phyloP scores from a whole-genome alignment of 1,140 invertebrate genomes.

The Alviniconcha marisindica region DNA sequence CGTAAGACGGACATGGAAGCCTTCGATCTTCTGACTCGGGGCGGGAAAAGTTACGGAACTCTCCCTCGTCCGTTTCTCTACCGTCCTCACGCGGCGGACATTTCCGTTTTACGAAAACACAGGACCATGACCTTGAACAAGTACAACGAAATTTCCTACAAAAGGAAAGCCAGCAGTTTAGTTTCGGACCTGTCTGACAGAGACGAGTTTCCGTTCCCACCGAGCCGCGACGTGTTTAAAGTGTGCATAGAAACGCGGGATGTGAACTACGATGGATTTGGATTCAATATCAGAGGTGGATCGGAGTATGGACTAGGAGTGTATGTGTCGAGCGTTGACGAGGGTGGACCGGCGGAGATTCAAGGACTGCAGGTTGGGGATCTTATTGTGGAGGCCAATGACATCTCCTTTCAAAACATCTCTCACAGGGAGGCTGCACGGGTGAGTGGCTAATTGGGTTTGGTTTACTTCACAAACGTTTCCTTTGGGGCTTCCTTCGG shows the following conservation, averaged over 20 bases:
- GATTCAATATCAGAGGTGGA: constrained; percentile 71
- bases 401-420: constrained; percentile 65
- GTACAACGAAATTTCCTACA: constrained; percentile 17
- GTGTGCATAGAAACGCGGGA: constrained; percentile 27
- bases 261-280: constrained; percentile 53
- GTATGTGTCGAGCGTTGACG: constrained; percentile 65
- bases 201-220: neutral
- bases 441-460: constrained; percentile 56
- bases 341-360: constrained; percentile 56
- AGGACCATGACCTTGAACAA: constrained; percentile 7
- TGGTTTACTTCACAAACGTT: too few species aligned
- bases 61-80: constrained; percentile 45
- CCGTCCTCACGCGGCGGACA: constrained; percentile 47
- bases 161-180: constrained; percentile 4
- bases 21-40: constrained; percentile 49
- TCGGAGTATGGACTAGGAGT: constrained; percentile 67
- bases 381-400: constrained; percentile 66
- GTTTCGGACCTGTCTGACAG: constrained; percentile 1
- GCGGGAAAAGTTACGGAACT: constrained; percentile 37
- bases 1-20: constrained; percentile 45
- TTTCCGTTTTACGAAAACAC: constrained; percentile 47
- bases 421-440: constrained; percentile 65
- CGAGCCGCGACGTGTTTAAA: neutral
- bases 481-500: too few species aligned
- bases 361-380: constrained; percentile 65